Percentiles rank a stretch among this genome's conserved stretches.
phyloP scores from a whole-genome alignment of 1,140 invertebrate genomes.

The Maconellicoccus hirsutus region DNA sequence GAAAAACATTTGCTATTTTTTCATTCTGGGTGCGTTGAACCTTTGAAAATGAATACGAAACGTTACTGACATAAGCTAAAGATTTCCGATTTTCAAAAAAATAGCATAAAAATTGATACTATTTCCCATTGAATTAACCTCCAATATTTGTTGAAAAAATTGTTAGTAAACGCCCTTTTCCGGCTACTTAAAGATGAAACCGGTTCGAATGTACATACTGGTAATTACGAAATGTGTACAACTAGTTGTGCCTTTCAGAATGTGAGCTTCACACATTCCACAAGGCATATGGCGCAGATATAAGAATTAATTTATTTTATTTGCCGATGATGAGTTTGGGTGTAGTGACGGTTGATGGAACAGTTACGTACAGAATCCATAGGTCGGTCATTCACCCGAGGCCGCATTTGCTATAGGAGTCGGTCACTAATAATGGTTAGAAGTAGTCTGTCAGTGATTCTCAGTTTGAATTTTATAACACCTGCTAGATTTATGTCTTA shows the following conservation, averaged over 20 bases:
- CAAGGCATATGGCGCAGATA: constrained; percentile 6
- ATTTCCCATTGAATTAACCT: not conserved
- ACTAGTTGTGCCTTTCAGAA: constrained; percentile 2
- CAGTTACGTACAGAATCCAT: constrained; percentile 12
- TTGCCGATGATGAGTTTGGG: constrained; percentile 4
- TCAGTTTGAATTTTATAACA: not conserved
- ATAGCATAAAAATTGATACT: no score
- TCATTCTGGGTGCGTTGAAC: no score
- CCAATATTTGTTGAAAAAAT: not conserved
- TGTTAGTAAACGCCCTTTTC: constrained; percentile 13
- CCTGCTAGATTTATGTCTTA: no score
- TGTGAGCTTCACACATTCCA: constrained; percentile 18
- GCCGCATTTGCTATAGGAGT: constrained; percentile 8
- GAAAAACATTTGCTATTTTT: no score
- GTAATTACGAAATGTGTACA: constrained; percentile 20
- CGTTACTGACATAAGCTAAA: no score
- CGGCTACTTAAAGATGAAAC: constrained; percentile 6
- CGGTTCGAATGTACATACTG: constrained; percentile 15
- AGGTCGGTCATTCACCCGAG: constrained; percentile 20
- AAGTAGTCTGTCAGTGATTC: constrained; percentile 1
- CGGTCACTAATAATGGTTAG: constrained; percentile 13
- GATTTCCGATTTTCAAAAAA: no score
- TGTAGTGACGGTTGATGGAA: constrained; percentile 20
- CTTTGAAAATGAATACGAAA: no score
- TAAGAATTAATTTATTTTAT: constrained; percentile 20